phyloP scores from a whole-genome alignment of 2,888 invertebrate genomes.

The Formica aserva region DNA sequence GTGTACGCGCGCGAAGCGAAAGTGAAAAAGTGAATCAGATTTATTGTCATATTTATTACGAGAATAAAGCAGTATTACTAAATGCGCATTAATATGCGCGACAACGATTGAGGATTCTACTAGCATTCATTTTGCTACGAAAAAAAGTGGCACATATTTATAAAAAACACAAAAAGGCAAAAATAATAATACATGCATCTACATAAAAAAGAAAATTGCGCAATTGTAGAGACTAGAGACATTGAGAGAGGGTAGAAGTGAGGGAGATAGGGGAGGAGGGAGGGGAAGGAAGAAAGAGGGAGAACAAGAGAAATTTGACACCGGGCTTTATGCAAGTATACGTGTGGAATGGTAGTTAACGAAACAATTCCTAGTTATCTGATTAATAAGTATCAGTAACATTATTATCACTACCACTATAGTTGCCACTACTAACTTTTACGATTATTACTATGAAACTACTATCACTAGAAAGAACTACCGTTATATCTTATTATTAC shows the following conservation, averaged over 20 bases:
- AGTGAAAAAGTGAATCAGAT: background rate
- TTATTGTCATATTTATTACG: background rate
- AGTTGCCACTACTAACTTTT: constrained; percentile 61
- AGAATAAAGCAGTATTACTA: constrained; percentile 17
- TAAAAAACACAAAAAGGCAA: constrained; percentile 20
- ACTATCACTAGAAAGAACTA: constrained; percentile 64
- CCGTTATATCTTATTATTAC: constrained; percentile 67
- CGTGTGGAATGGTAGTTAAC: constrained; percentile 52
- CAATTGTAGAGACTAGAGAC: background rate
- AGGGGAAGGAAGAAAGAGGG: background rate
- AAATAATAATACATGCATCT: constrained; percentile 38
- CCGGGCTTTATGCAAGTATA: constrained; percentile 65
- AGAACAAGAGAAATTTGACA: constrained; percentile 35
- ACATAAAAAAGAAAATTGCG: background rate
- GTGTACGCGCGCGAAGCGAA: background rate
- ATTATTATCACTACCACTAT: constrained; percentile 67
- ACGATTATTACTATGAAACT: constrained; percentile 28
- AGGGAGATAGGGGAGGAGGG: background rate
- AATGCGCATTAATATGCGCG: background rate
- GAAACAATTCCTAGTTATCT: constrained; percentile 64
- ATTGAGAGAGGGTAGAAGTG: background rate
- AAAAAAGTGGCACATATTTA: constrained; percentile 55
- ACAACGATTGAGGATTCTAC: constrained; percentile 59
- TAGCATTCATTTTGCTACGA: constrained; percentile 62
- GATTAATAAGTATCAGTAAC: constrained; percentile 66